These are phyloP conservation scores for Atta cephalotes DNA, from an alignment of 1,140 invertebrate genomes.

Conservation along the genomic window DNA sequence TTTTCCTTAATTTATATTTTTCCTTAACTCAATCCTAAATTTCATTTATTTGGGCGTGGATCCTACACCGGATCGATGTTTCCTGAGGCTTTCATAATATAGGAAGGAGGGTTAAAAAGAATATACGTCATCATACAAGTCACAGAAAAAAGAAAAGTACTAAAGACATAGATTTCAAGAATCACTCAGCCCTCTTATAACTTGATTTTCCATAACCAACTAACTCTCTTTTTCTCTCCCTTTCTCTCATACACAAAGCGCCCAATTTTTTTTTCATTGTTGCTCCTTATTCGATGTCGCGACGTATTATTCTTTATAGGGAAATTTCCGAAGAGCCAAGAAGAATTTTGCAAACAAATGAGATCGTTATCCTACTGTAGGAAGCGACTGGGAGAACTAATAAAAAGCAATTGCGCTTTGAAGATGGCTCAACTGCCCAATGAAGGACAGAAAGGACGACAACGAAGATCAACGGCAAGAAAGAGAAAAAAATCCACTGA, in stretches of 20 bases:
- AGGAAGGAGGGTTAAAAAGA: slow-evolving; percentile 1
- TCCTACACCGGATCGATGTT: not conserved
- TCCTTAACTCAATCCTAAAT: not conserved
- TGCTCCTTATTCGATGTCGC: not conserved
- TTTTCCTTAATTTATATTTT: not conserved
- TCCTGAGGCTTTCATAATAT: not conserved
- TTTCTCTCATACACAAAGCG: not conserved
- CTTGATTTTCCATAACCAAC: not conserved
- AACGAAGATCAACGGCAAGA: slow-evolving; percentile 27
- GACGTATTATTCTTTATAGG: not conserved
- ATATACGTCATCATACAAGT: not conserved
- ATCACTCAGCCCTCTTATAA: slow-evolving; percentile 10
- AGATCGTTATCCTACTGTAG: slow-evolving; percentile 72
- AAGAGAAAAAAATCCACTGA: slow-evolving; percentile 32
- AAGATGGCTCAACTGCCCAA: not conserved
- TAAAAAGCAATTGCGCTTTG: slow-evolving; percentile 22
- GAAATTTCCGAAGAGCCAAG: not conserved
- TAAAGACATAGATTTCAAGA: slow-evolving; percentile 40
- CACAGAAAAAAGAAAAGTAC: slow-evolving; percentile 18
- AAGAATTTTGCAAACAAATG: slow-evolving; percentile 73
- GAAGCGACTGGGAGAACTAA: slow-evolving; percentile 50
- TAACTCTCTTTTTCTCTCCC: not conserved
- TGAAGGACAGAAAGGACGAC: not conserved
- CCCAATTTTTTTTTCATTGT: slow-evolving; percentile 29
- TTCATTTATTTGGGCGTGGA: not conserved